These are phyloP conservation scores for Myotis lucifugus DNA, from an alignment of 2,113 vertebrate species.

Conservation along the genomic window DNA sequence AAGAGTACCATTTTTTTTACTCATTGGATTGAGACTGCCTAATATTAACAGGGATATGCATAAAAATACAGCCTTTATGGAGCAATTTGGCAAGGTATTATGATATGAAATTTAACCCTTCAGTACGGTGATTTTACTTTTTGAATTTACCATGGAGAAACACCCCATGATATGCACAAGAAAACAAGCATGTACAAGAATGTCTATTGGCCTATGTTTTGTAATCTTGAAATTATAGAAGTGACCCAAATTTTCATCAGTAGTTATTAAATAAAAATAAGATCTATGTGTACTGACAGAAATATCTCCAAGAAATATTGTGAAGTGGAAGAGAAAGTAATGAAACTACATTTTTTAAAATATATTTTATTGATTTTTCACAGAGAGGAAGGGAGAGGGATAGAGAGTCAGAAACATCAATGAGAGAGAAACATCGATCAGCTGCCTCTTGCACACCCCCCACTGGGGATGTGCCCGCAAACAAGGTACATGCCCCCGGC, in stretches of 20 bases:
- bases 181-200: background rate
- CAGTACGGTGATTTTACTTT: background rate
- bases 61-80: slow-evolving; percentile 8
- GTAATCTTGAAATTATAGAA: slow-evolving; percentile 32
- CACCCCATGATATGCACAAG: background rate
- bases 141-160: background rate
- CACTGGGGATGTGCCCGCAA: too few relatives aligned
- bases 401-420: too few relatives aligned
- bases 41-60: background rate
- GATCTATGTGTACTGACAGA: background rate
- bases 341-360: background rate
- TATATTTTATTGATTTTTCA: too few relatives aligned
- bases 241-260: background rate
- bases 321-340: background rate
- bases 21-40: background rate
- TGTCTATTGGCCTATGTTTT: background rate
- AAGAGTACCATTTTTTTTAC: background rate
- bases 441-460: too few relatives aligned
- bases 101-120: background rate
- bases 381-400: too few relatives aligned
- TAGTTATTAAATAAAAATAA: background rate
- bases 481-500: too few relatives aligned
- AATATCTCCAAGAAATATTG: slow-evolving; percentile 4
- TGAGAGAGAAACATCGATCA: too few relatives aligned
- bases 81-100: background rate